Conservation (phyloP, 2,888 invertebrate genomes). For the Crioceris asparagi region DNA sequence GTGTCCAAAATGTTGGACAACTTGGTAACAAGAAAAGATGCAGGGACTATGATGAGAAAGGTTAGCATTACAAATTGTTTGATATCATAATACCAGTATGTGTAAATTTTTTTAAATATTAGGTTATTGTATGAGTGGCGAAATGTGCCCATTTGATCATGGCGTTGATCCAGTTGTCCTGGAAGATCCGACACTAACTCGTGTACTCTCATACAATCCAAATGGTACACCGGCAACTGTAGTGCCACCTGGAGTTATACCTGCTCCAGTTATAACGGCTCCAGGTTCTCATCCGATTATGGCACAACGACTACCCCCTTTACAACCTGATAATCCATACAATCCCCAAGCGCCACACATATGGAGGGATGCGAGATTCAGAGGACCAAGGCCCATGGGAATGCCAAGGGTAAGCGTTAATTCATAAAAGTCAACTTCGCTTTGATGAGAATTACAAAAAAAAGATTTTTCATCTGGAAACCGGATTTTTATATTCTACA, state of each 20-base stretch:
- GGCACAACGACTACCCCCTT: constrained; percentile 24
- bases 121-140: constrained; percentile 77
- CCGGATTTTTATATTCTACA: no score
- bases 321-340: constrained; percentile 23
- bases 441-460: no score
- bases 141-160: constrained; percentile 94
- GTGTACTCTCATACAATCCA: constrained; percentile 44
- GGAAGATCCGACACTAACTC: constrained; percentile 64
- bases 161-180: constrained; percentile 92
- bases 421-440: no score
- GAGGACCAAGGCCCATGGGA: constrained; percentile 31
- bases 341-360: constrained; percentile 38
- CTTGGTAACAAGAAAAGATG: constrained; percentile 55
- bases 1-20: constrained; percentile 43
- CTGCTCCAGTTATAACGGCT: constrained; percentile 19
- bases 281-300: constrained; percentile 35
- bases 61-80: constrained; percentile 8
- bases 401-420: constrained; percentile 22
- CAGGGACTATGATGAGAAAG: constrained; percentile 77
- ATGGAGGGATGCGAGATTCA: constrained; percentile 30
- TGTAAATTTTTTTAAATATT: background rate
- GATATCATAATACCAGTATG: background rate
- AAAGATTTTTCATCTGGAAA: no score
- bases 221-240: constrained; percentile 31
- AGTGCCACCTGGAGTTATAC: constrained; percentile 20